These are phyloP conservation scores for Dryobates pubescens DNA, from an alignment of 2,797 vertebrate genomes.

Conservation along the genomic window DNA sequence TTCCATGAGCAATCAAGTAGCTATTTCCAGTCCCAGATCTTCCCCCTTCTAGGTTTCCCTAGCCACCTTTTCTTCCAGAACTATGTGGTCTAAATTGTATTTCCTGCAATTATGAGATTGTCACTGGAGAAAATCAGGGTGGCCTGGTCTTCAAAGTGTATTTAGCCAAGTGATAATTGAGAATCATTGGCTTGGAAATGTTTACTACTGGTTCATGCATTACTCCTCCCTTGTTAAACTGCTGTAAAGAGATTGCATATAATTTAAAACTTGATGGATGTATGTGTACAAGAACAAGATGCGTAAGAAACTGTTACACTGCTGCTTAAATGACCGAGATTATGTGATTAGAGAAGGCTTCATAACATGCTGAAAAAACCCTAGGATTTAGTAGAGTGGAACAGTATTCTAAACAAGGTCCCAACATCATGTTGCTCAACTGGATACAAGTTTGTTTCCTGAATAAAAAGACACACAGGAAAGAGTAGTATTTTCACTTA, in stretches of 20 bases:
- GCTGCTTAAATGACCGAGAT: neutral
- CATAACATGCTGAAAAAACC: neutral
- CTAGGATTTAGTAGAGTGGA: neutral
- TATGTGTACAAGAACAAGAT: neutral
- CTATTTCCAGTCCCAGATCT: neutral
- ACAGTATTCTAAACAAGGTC: neutral
- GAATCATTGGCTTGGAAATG: neutral
- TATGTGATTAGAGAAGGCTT: neutral
- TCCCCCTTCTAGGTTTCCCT: neutral
- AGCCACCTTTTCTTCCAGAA: conserved; percentile 1
- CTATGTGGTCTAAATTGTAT: neutral
- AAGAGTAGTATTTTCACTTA: neutral
- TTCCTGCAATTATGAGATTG: neutral
- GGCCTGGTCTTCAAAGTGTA: conserved; percentile 11
- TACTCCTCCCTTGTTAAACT: conserved; percentile 36
- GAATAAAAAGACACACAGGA: neutral
- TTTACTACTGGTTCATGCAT: neutral
- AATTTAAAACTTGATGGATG: conserved; percentile 17
- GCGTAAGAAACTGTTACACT: neutral
- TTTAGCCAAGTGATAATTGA: conserved; percentile 32
- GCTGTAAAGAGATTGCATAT: neutral
- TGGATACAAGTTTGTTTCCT: neutral
- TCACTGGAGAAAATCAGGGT: conserved; percentile 7
- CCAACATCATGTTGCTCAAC: neutral
- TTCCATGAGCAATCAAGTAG: neutral